Base-by-base conservation (phyloP, 2,888 invertebrate species). In the Caenorhabditis sp. region DNA sequence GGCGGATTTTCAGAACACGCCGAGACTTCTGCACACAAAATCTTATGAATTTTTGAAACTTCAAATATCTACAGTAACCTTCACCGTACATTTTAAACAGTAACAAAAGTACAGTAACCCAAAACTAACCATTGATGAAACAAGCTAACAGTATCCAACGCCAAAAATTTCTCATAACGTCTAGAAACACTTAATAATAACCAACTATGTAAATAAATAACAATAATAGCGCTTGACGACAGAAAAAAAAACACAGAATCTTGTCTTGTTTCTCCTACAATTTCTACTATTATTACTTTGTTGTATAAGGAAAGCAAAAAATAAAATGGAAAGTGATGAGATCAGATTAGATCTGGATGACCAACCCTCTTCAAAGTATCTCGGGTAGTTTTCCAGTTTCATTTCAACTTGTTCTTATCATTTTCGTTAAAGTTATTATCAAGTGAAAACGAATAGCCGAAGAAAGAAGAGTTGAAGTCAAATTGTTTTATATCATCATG, bases 1-100 rank as follows among this genome's bases (percentile, higher is more conserved):
- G 66, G 37, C 24, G 73, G 60, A 58, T 74, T 74, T 51, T 66
- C 60, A 8, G 69, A 57, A 19, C 73, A 74, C 17, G 49, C 10
- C 23, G 19, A 59, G 26, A 58, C 58, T 36, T n/a, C 51, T 31
- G 51, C 50, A 10, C 36, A 31, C 19, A 59, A 14, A 24, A 21
- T 21, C 23, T 17, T 1, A 1, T 24, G 6, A 59, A 43, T 14
- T 26, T 60, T 27, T 58, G n/a, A n/a, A n/a, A n/a, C n/a, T n/a
- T n/a, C n/a, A n/a, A n/a, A n/a, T n/a, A n/a, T n/a, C n/a, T n/a
- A n/a, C n/a, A n/a, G n/a, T n/a, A n/a, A n/a, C n/a, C n/a, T n/a
- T n/a, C n/a, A n/a, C n/a, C n/a, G n/a, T n/a, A n/a, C n/a, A n/a
- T n/a, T n/a, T n/a, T n/a, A n/a, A n/a, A n/a, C n/a, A n/a, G n/a